phyloP scores from a whole-genome alignment of 2,113 vertebrate genomes.

The Sula dactylatra region DNA sequence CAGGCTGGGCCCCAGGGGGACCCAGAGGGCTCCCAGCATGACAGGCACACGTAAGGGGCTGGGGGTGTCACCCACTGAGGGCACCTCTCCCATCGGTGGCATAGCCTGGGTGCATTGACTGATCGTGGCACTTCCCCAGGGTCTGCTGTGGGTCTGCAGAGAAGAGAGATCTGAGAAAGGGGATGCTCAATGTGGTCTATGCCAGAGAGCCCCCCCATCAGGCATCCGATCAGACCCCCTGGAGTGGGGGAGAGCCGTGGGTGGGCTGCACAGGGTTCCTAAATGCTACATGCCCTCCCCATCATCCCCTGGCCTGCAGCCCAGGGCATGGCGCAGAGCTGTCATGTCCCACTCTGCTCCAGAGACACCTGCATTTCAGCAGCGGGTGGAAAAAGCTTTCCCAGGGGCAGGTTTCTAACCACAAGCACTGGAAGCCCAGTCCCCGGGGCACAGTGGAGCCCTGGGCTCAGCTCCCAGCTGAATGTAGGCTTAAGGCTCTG shows the following conservation, averaged over 20 bases:
- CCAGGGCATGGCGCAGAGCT: background rate
- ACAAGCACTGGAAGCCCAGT: background rate
- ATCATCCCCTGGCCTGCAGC: background rate
- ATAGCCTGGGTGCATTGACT: accelerated
- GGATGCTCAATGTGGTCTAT: background rate
- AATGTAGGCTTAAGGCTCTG: background rate
- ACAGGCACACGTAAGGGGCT: background rate
- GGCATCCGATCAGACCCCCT: background rate
- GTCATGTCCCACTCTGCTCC: background rate
- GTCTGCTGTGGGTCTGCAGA: background rate
- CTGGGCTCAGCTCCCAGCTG: background rate
- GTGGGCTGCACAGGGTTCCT: background rate
- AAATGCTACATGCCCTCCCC: background rate
- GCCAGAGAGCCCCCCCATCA: background rate
- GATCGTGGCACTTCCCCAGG: accelerated
- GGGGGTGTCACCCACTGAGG: background rate
- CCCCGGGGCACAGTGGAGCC: accelerated
- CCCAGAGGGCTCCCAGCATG: background rate
- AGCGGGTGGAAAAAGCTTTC: background rate
- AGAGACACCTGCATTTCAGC: background rate
- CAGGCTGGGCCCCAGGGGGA: background rate
- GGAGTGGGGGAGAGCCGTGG: accelerated
- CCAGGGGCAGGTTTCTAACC: background rate
- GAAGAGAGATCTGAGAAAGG: background rate
- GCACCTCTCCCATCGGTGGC: background rate